Percentiles rank a stretch among this genome's conserved stretches.
phyloP scores from a whole-genome alignment of 2,113 vertebrate species.

The Macaca fascicularis region T2T-MFA8v1.1 NC_088385.1:69326001-69326500 shows the following conservation, averaged over 20 bases:
- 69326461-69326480: slow-evolving; percentile 98
- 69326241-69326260: slow-evolving; percentile 95
- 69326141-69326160: slow-evolving; percentile 75
- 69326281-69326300: slow-evolving; percentile 76
- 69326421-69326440: slow-evolving; percentile 37
- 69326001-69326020: not conserved
- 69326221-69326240: slow-evolving; percentile 94
- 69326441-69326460: slow-evolving; percentile 89
- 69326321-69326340: slow-evolving; percentile 34
- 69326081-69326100: slow-evolving; percentile 20
- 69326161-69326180: slow-evolving; percentile 88
- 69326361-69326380: not conserved
- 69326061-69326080: slow-evolving; percentile 6
- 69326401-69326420: not conserved
- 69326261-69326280: slow-evolving; percentile 98
- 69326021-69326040: slow-evolving; percentile 1
- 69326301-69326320: slow-evolving; percentile 6
- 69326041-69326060: not conserved
- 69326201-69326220: slow-evolving; percentile 89
- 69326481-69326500: slow-evolving; percentile 99
- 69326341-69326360: slow-evolving; percentile 1
- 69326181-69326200: slow-evolving; percentile 89
- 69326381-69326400: not conserved
- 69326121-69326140: slow-evolving; percentile 45
- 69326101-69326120: not conserved